Evolutionary conservation across 2,888 invertebrate species (phyloP), one percentile per base, ranked within the genome.

Genomic region (Euplagia quadripunctaria): DNA sequence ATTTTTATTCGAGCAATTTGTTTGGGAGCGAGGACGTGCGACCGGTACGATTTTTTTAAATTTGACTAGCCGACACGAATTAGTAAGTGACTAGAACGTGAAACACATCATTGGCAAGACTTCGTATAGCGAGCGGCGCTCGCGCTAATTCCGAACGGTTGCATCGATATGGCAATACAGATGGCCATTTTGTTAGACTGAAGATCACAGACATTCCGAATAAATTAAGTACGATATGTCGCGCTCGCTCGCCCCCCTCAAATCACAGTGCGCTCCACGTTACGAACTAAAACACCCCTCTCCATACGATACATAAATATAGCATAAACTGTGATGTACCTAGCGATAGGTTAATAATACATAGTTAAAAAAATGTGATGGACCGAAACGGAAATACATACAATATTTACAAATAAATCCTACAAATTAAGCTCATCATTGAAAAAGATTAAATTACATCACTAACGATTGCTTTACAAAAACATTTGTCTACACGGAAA

Each of bases 61-160:
- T 91, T 92, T 95, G 95, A 95, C 95, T 95, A 95, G 95, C 94
- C 95, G 90, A 94, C 93, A 94, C 93, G 91, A 92, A 92, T 92
- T 89, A 91, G 92, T 88, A 90, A 94, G 89, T 95, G 95, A 95
- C 95, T 95, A 95, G 95, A 95, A 93, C 93, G 87, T 92, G 93
- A 92, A 90, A 93, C 92, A 88, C 88, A 89, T 87, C 90, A 90
- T 91, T 94, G 95, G 94, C 95, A 94, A 94, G 94, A 94, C 89
- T 90, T 87, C 88, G 86, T 85, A 84, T 81, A 81, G 77, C 86
- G 80, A 76, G 82, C 80, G 82, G 1, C 82, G 70, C 75, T 71
- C 73, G 68, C 82, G 78, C 81, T 76, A 75, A 78, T 77, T 79
- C 76, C 85, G 79, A 79, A 83, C 79, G 80, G 82, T 82, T 84